Evolutionary conservation across 2,113 vertebrate species (phyloP).

Genomic region (Centrocercus urophasianus): DNA sequence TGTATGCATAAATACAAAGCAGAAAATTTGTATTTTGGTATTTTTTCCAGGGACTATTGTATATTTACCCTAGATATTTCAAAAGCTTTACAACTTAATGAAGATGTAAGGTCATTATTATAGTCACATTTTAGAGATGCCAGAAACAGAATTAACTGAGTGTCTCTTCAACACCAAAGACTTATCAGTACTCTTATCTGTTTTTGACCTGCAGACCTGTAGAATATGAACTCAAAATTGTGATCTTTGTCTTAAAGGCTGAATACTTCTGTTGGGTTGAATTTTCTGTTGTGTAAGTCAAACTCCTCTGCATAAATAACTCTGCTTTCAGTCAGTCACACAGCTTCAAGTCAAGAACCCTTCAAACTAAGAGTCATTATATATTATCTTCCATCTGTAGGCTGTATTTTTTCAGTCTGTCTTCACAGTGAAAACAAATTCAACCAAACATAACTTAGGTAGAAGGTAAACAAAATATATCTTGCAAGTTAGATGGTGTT

Average conservation of each 20-base stretch:
- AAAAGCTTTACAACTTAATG: background rate
- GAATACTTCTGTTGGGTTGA: constrained; percentile 9
- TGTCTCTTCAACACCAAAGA: background rate
- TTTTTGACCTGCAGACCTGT: background rate
- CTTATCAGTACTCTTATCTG: background rate
- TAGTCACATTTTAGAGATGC: background rate
- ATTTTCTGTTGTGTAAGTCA: background rate
- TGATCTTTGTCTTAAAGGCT: background rate
- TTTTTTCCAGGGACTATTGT: background rate
- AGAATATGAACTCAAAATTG: constrained; percentile 10
- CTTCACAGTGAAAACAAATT: background rate
- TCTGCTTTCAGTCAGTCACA: constrained; percentile 7
- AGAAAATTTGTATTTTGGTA: background rate
- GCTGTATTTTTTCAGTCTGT: background rate
- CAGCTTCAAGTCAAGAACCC: background rate
- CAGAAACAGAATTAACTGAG: background rate
- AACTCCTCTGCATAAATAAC: background rate
- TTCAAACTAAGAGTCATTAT: background rate
- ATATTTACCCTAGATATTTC: background rate
- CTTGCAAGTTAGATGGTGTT: background rate
- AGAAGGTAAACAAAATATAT: background rate
- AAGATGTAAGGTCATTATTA: background rate
- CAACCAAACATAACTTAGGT: background rate
- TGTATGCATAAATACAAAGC: background rate
- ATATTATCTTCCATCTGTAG: background rate